These are phyloP conservation scores for Decapterus maruadsi DNA, from an alignment of 2,797 vertebrate genomes.

Conservation along the genomic window DNA sequence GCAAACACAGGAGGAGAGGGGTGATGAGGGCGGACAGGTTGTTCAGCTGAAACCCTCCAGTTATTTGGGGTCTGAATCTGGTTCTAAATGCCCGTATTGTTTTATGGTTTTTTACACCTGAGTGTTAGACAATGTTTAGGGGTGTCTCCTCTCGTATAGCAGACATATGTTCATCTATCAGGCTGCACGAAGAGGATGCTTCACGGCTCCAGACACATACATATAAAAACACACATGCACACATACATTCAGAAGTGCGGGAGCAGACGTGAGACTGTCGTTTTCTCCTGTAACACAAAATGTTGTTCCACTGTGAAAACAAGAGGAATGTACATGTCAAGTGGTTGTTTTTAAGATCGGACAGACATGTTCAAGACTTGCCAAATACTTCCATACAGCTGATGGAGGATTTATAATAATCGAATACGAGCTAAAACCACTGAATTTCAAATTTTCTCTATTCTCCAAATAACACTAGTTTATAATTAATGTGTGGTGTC, in stretches of 20 bases:
- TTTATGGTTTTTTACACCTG: slow-evolving; percentile 70
- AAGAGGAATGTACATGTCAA: slow-evolving; percentile 12
- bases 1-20: slow-evolving; percentile 10
- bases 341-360: not conserved
- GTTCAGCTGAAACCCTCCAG: slow-evolving; percentile 34
- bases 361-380: not conserved
- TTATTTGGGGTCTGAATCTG: slow-evolving; percentile 52
- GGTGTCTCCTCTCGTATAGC: slow-evolving; percentile 30
- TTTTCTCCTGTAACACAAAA: slow-evolving; percentile 45
- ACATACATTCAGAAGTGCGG: slow-evolving; percentile 21
- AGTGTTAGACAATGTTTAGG: slow-evolving; percentile 61
- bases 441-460: not conserved
- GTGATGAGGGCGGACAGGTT: slow-evolving; percentile 24
- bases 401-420: too few relatives aligned
- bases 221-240: slow-evolving; percentile 14
- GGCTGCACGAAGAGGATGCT: not conserved
- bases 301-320: slow-evolving; percentile 39
- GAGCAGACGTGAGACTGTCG: slow-evolving; percentile 40
- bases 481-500: not conserved
- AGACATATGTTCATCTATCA: slow-evolving; percentile 59
- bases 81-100: slow-evolving; percentile 58
- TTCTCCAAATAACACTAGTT: not conserved
- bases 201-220: slow-evolving; percentile 41
- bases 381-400: not conserved
- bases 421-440: not conserved